Percentiles rank a stretch among this genome's conserved stretches.
Conservation (phyloP, 2,888 invertebrate species). For the Acrocyrtus sp. region DNA sequence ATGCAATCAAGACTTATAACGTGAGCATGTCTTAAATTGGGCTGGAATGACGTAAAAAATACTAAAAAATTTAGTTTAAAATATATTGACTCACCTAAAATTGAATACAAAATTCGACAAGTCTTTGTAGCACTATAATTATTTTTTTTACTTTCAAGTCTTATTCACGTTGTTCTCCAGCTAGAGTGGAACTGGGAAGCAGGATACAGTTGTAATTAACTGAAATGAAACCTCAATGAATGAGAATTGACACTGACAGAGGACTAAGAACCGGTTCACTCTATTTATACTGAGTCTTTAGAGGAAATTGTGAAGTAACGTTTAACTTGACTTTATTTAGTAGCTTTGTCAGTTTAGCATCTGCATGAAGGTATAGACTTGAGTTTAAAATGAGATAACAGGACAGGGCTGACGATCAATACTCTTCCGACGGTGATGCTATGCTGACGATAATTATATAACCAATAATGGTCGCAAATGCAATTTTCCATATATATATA, state of each 20-base stretch:
- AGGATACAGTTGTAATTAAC: background rate
- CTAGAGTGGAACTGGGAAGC: background rate
- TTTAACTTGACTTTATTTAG: background rate
- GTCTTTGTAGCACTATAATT: background rate
- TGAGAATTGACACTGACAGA: slow-evolving; percentile 1
- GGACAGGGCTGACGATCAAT: no score
- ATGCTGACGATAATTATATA: background rate
- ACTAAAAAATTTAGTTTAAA: no score
- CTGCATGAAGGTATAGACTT: no score
- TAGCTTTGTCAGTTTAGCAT: no score
- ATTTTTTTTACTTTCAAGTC: background rate
- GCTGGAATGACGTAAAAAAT: no score
- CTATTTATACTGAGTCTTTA: slow-evolving; percentile 23
- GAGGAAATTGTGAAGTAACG: background rate
- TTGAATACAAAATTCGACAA: no score
- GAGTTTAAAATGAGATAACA: no score
- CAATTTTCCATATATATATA: no score
- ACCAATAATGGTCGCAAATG: no score
- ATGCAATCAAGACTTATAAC: no score
- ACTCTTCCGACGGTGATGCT: background rate
- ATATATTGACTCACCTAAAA: no score
- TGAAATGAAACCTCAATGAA: background rate
- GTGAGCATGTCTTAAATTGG: no score
- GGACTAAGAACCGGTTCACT: background rate
- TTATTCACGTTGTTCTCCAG: background rate